A percentile compares a stretch with the other conserved stretches of the same genome.
Conservation (phyloP, 2,797 vertebrate species). For the Lacerta bilineata region DNA sequence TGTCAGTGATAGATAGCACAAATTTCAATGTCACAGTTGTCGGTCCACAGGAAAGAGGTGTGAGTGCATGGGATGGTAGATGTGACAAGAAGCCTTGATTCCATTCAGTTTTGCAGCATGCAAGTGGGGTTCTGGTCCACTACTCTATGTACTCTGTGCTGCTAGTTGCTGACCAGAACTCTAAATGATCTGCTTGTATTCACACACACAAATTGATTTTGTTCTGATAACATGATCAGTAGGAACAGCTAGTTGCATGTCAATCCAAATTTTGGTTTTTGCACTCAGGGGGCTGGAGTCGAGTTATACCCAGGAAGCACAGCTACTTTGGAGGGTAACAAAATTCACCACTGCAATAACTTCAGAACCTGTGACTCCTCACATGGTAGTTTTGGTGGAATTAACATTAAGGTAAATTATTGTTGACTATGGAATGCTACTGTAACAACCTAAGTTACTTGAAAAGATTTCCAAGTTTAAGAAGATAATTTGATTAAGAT, state of each 20-base stretch:
- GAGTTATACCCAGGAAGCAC: slow-evolving; percentile 73
- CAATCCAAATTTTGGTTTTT: slow-evolving; percentile 25
- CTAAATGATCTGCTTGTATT: neutral
- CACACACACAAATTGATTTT: neutral
- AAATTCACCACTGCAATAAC: slow-evolving; percentile 74
- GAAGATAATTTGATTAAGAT: neutral
- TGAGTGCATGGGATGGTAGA: neutral
- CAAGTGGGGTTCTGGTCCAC: neutral
- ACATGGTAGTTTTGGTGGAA: slow-evolving; percentile 66
- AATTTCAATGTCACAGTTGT: neutral
- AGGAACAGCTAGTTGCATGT: too few relatives aligned
- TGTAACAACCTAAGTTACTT: neutral
- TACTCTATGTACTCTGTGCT: neutral
- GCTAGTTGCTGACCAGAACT: neutral
- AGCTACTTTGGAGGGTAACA: slow-evolving; percentile 70
- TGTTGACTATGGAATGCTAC: neutral
- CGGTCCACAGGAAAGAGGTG: neutral
- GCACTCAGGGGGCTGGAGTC: slow-evolving; percentile 67
- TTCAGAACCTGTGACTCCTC: slow-evolving; percentile 64
- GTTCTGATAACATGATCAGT: neutral
- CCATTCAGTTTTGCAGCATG: neutral
- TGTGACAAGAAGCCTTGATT: neutral
- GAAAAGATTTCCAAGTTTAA: neutral
- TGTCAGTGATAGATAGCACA: neutral
- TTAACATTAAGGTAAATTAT: slow-evolving; percentile 70